A percentile compares a stretch with the other conserved stretches of the same genome.
These are phyloP conservation scores for Onthophagus sagittarius DNA, from an alignment of 2,888 invertebrate species.

Conservation along the genomic window DNA sequence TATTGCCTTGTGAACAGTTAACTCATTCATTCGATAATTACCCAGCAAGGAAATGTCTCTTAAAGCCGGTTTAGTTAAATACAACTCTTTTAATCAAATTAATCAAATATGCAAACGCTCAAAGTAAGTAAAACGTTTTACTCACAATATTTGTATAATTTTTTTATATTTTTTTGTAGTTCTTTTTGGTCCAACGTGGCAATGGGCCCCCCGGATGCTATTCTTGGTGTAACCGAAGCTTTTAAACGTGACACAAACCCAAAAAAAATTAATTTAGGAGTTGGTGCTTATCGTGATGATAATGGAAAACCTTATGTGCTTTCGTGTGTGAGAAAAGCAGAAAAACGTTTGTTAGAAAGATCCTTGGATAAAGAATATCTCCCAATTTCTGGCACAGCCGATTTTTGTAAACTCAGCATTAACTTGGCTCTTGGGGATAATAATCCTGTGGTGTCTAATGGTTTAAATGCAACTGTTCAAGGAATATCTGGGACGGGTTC, in stretches of 20 bases:
- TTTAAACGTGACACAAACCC: slow-evolving; percentile 85
- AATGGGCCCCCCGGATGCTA: slow-evolving; percentile 98
- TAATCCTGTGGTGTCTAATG: slow-evolving; percentile 63
- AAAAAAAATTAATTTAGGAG: slow-evolving; percentile 95
- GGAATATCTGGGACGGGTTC: slow-evolving; percentile 98
- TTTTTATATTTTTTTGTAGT: slow-evolving; percentile 48
- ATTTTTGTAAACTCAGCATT: slow-evolving; percentile 81
- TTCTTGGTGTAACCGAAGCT: slow-evolving; percentile 96
- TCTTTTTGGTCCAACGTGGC: slow-evolving; percentile 85
- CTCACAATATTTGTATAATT: neutral
- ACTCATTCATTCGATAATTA: too few relatives aligned
- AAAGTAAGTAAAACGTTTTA: neutral
- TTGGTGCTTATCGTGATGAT: slow-evolving; percentile 96
- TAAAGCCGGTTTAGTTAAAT: too few relatives aligned
- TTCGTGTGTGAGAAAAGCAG: slow-evolving; percentile 84
- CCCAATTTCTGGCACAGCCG: slow-evolving; percentile 80
- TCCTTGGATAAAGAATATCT: slow-evolving; percentile 92
- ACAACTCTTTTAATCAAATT: too few relatives aligned
- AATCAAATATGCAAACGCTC: too few relatives aligned
- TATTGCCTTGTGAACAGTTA: too few relatives aligned
- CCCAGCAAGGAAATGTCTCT: too few relatives aligned
- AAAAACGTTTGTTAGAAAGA: slow-evolving; percentile 65
- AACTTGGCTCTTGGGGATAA: slow-evolving; percentile 84
- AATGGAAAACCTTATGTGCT: slow-evolving; percentile 94
- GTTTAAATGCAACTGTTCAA: slow-evolving; percentile 71